These are phyloP conservation scores for Oegoconia quadripuncta DNA, from an alignment of 2,888 invertebrate genomes.

Conservation along the genomic window DNA sequence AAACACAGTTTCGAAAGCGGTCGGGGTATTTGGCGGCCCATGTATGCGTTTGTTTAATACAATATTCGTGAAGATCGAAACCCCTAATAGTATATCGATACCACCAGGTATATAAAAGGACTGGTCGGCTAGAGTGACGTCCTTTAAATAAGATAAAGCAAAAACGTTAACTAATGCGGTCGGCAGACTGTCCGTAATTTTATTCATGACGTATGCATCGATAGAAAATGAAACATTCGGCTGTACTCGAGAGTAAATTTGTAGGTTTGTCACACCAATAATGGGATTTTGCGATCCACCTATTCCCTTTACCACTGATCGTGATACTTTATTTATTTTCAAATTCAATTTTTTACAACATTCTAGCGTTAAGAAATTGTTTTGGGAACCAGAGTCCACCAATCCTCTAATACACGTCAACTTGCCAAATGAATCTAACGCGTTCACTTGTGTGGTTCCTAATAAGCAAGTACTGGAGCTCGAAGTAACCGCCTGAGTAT, in stretches of 20 bases:
- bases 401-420: background rate
- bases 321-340: background rate
- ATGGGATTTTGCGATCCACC: background rate
- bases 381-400: background rate
- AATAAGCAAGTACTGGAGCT: too few relatives aligned
- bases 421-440: background rate
- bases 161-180: background rate
- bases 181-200: background rate
- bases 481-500: too few relatives aligned
- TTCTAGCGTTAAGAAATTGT: background rate
- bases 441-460: background rate
- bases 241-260: background rate
- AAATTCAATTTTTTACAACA: background rate
- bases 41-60: too few relatives aligned
- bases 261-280: background rate
- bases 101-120: background rate
- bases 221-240: too few relatives aligned
- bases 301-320: background rate
- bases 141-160: background rate
- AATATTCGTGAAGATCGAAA: too few relatives aligned
- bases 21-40: too few relatives aligned
- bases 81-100: background rate
- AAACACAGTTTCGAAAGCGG: slow-evolving; percentile 5
- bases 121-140: background rate
- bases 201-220: background rate